A percentile compares a stretch with the other conserved stretches of the same genome.
These are phyloP conservation scores for Carduelis carduelis DNA, from an alignment of 2,797 vertebrate genomes.

Conservation along the genomic window DNA sequence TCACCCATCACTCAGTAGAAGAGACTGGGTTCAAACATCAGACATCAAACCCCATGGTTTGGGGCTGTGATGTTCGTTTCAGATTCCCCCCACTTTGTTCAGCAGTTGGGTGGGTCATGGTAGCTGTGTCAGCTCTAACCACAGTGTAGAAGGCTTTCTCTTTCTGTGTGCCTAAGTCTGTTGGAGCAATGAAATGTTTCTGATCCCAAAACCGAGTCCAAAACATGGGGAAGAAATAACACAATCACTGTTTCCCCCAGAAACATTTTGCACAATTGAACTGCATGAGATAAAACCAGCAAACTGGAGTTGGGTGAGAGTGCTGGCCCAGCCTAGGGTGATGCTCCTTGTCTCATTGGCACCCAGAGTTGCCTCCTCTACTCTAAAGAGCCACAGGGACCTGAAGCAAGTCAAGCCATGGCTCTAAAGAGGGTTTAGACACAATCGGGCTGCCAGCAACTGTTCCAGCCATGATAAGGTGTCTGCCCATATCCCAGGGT, in stretches of 20 bases:
- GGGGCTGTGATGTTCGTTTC: not conserved
- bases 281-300: not conserved
- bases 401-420: not conserved
- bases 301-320: not conserved
- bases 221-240: not conserved
- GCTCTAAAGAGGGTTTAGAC: not conserved
- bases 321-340: fast-evolving
- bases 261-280: not conserved
- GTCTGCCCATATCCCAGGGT: not conserved
- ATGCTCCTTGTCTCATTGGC: not conserved
- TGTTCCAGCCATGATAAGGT: not conserved
- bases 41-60: not conserved
- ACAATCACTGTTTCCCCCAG: not conserved
- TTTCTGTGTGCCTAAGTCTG: not conserved
- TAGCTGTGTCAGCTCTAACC: not conserved
- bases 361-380: not conserved
- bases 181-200: not conserved
- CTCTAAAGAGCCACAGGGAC: not conserved
- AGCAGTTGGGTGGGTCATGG: not conserved
- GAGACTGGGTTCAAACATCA: not conserved
- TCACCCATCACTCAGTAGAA: not conserved
- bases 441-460: not conserved
- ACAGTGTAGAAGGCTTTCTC: not conserved
- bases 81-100: not conserved
- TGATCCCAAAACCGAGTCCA: not conserved